Conservation (phyloP, 2,797 vertebrate genomes). For the Lophius americanus region DNA sequence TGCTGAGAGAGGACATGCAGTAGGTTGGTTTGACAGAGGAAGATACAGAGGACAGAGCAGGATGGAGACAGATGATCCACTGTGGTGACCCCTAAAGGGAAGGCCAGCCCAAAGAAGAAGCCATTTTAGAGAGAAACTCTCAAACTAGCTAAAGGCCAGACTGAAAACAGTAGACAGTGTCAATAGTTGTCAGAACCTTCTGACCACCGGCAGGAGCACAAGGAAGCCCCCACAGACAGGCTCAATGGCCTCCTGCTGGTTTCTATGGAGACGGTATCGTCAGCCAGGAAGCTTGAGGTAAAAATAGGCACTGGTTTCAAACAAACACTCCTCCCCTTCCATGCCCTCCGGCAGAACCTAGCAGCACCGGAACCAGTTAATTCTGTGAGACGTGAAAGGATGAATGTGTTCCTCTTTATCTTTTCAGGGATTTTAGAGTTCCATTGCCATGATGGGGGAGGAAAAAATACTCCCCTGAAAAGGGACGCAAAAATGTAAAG, state of each 20-base stretch:
- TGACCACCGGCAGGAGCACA: slow-evolving; percentile 3
- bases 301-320: slow-evolving; percentile 75
- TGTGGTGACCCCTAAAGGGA: too few species aligned
- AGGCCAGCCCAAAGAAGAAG: too few species aligned
- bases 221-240: not conserved
- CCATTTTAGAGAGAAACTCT: too few species aligned
- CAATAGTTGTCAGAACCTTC: slow-evolving; percentile 10
- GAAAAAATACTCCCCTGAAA: not conserved
- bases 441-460: not conserved
- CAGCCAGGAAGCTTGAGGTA: slow-evolving; percentile 79
- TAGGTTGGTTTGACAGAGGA: too few species aligned
- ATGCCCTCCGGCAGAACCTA: slow-evolving; percentile 29
- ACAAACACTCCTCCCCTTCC: slow-evolving; percentile 46
- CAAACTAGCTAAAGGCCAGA: too few species aligned
- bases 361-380: slow-evolving; percentile 7
- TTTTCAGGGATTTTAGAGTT: not conserved
- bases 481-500: not conserved
- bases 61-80: too few species aligned
- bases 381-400: not conserved
- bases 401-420: not conserved
- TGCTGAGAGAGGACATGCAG: too few species aligned
- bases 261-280: slow-evolving; percentile 78
- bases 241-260: slow-evolving; percentile 58
- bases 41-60: too few species aligned
- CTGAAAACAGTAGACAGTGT: not conserved